phyloP scores from a whole-genome alignment of 2,797 vertebrate genomes.

The Botia kubotai region DNA sequence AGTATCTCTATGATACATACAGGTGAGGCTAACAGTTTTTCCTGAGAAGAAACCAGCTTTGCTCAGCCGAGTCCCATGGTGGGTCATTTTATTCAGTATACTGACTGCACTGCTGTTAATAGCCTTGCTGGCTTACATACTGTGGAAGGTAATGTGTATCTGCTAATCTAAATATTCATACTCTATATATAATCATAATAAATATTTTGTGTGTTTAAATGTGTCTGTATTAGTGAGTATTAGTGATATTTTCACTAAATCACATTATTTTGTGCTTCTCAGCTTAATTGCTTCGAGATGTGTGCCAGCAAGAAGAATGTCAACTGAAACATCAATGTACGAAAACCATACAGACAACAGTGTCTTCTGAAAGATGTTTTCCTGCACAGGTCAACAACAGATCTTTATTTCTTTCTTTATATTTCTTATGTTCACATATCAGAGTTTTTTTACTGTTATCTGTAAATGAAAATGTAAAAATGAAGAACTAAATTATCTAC shows the following conservation, averaged over 20 bases:
- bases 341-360: not conserved
- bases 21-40: slow-evolving; percentile 91
- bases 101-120: slow-evolving; percentile 86
- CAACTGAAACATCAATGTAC: not conserved
- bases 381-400: not conserved
- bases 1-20: not conserved
- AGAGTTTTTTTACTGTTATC: not conserved
- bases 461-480: not conserved
- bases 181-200: not conserved
- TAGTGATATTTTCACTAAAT: not conserved
- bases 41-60: slow-evolving; percentile 80
- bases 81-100: slow-evolving; percentile 88
- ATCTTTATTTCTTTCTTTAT: not conserved
- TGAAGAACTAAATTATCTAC: not conserved
- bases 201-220: not conserved
- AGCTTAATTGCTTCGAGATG: slow-evolving; percentile 59
- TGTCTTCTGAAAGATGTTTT: not conserved
- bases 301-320: slow-evolving; percentile 40
- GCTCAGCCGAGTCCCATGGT: slow-evolving; percentile 86
- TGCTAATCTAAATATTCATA: not conserved
- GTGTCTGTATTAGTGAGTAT: not conserved
- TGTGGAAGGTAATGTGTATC: slow-evolving; percentile 86
- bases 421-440: not conserved
- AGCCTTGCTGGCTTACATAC: slow-evolving; percentile 79
- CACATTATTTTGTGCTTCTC: slow-evolving; percentile 39